Base-by-base conservation (phyloP, 2,797 vertebrate genomes). In the Toxotes lorentzi region DNA sequence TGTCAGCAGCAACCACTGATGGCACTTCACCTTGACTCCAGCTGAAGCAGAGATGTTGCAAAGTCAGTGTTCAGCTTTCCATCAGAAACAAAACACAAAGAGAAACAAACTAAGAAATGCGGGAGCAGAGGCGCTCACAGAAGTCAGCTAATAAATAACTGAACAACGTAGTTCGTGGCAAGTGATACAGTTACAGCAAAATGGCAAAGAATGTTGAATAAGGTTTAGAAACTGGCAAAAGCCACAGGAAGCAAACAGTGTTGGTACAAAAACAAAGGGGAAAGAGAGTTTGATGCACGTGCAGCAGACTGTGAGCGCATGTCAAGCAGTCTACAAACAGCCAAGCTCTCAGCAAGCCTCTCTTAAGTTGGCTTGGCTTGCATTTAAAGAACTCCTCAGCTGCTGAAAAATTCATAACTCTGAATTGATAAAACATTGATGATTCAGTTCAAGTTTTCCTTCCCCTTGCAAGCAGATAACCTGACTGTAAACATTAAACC, bases 381-480 rank as follows among this genome's bases (percentile, higher is more conserved):
- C 78, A 84, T 86, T 86, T 91, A 88, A 94, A 92, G 84, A 91
- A 83, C 78, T 85, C 84, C 76, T 74, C 27, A 0, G 68, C 86
- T 89, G 56, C 41, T 93, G 76, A 93, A 93, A 93, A 76, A 94
- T 93, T 87, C 74, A 92, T 90, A 60, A 81, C 68, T 64, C 60
- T 62, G 76, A 86, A 85, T 75, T 70, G 85, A 92, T 93, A 24
- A 93, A 93, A 93, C 81, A 91, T 92, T 90, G 81, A 93, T 92
- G 90, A 91, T 74, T 56, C 64, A 17, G 80, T 87, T 89, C 68
- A 81, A 85, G 65, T 80, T 87, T 77, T 56, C 74, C 65, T 79
- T 86, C 70, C 65, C 24, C 51, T 82, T 82, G 61, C 73, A 30
- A 77, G 79, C 9, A 73, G 71, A 87, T 81, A 83, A 85, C 53